Evolutionary conservation across 2,888 invertebrate genomes (phyloP).

Genomic region (Serripes groenlandicus): DNA sequence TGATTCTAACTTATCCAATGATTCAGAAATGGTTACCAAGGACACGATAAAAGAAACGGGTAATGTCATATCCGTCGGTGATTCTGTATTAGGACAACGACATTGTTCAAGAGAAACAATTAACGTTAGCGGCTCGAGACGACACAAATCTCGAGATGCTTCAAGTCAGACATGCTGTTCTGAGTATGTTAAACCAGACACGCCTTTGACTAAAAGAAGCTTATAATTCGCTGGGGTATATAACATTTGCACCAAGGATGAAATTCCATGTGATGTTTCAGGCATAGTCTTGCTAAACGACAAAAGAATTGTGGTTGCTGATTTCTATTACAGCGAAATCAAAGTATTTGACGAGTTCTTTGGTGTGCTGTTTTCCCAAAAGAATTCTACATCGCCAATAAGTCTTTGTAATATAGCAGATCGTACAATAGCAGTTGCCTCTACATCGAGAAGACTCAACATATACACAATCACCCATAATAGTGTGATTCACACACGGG

Average conservation of each 20-base stretch:
- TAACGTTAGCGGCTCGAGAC: too few species aligned
- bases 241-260: neutral
- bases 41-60: too few species aligned
- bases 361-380: neutral
- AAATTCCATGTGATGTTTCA: neutral
- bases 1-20: too few species aligned
- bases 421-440: neutral
- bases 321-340: neutral
- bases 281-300: neutral
- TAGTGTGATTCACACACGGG: too few species aligned
- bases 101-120: too few species aligned
- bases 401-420: neutral
- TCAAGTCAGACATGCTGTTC: neutral
- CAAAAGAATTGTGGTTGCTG: neutral
- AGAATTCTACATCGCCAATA: neutral
- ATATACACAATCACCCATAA: neutral
- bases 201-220: neutral
- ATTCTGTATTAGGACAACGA: too few species aligned
- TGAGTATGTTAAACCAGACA: neutral
- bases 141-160: too few species aligned
- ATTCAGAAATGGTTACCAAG: too few species aligned
- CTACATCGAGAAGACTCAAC: neutral
- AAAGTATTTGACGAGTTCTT: neutral
- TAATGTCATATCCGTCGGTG: too few species aligned
- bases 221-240: neutral